Evolutionary conservation across 2,888 invertebrate genomes (phyloP), one percentile per base, ranked within the genome.

Genomic region (Lamproptera curius): DNA sequence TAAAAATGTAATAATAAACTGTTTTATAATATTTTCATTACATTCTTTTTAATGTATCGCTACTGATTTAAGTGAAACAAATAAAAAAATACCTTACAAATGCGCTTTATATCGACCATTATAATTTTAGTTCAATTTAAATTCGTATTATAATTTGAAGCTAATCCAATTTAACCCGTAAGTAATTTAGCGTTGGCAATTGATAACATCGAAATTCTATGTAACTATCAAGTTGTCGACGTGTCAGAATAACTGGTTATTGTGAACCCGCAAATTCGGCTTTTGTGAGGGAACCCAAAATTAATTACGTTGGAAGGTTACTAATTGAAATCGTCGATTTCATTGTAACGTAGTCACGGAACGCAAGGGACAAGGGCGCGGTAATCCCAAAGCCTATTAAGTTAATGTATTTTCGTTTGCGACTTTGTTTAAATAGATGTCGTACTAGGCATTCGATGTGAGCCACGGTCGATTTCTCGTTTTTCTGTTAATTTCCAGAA

Each of bases 381-480:
- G 61, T 60, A 46, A 61, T 63, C 69, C 67, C 62, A 42, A 42
- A 51, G 51, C 66, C 65, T 65, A 74, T 76, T 76, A 73, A 56
- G 42, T 58, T 73, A 76, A 76, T 73, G 73, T 67, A 61, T 70
- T 70, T 60, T 65, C 56, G 63, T 67, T 59, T 52, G 55, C 46
- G 54, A 58, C n/a, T 17, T 20, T 33, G 28, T 44, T 43, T 39
- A 43, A 43, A 43, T 26, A 39, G 16, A 38, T 38, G 28, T 23
- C n/a, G 10, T 10, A 2, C 28, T 28, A n/a, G 10, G 9, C 28
- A 9, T 8, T 2, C n/a, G 10, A 10, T 28, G 28, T n/a, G n/a
- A 5, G 10, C 6, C 28, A 10, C n/a, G 8, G 4, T 23, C 4
- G 5, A 8, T 23, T 28, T 5, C 10, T 28, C 34, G 17, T 34